Evolutionary conservation across 2,113 vertebrate species (phyloP), one percentile per base, ranked within the genome.

Genomic region (Barbus barbus): DNA sequence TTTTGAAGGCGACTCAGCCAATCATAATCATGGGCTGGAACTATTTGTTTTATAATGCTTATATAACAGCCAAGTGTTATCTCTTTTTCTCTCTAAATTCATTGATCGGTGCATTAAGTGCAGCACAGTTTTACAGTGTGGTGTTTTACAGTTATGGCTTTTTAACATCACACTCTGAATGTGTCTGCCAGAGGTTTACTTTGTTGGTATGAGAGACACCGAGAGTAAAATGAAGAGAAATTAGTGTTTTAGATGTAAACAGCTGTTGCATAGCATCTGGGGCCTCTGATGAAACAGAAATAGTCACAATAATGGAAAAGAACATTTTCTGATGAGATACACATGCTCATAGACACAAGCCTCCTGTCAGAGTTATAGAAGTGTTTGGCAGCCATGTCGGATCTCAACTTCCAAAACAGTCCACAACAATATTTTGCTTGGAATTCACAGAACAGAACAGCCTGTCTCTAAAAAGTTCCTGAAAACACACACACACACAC

Each of bases 191-290:
- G 65, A 60, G 36, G 24, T 36, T 14, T 77, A 87, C 79, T 87
- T 71, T 63, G 36, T 74, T 18, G 22, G 82, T 86, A 76, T 41
- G 22, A 24, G 11, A 44, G 48, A 51, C 22, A 14, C 3, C 14
- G 12, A 71, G 67, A 5, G 20, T 71, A 41, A 13, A 71, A 71
- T 71, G 33, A 20, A 38, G 20, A 71, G 11, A n/a, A 9, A 16
- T 38, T 13, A 61, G 24, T 84, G 83, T 60, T 38, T 53, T 90
- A 91, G 89, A 91, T 90, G 91, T 81, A 63, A 51, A 90, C 83
- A 88, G 89, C 85, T 89, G 84, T 85, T 87, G 71, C 36, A 90
- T 88, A 92, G 85, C 91, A 81, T 84, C 82, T 71, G 79, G 13
- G 4, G n/a, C 16, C 38, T 87, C 61, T 53, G 61, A 31, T 74